A percentile compares a stretch with the other conserved stretches of the same genome.
Evolutionary conservation across 2,888 invertebrate species (phyloP).

Genomic region (Lysandra bellargus): DNA sequence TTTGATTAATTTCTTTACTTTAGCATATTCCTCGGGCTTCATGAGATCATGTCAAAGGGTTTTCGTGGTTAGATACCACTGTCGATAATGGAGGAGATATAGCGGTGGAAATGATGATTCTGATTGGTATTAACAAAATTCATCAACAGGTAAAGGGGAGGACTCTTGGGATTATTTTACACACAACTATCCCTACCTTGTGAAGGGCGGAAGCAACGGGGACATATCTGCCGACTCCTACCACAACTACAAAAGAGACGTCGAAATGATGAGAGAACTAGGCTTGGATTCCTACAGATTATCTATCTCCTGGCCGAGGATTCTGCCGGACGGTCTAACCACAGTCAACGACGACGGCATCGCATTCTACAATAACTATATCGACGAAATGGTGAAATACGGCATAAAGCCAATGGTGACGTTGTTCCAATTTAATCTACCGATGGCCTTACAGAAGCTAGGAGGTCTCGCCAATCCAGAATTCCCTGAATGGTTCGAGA

Average conservation of each 20-base stretch:
- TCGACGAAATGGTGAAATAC: constrained; percentile 15
- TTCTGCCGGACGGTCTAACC: neutral
- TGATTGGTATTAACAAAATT: neutral
- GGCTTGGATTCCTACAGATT: constrained; percentile 2
- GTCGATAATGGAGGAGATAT: no score
- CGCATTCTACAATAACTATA: constrained; percentile 1
- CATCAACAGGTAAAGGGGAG: neutral
- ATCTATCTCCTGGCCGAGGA: constrained; percentile 4
- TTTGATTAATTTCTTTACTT: no score
- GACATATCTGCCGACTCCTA: constrained; percentile 1
- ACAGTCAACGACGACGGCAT: neutral
- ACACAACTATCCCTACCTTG: neutral
- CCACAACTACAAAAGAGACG: constrained; percentile 17
- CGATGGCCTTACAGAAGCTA: neutral
- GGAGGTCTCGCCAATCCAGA: constrained; percentile 5
- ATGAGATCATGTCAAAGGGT: no score
- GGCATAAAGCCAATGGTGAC: neutral
- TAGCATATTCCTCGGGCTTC: no score
- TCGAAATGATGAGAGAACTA: constrained; percentile 11
- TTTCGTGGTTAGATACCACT: no score
- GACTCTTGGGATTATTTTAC: neutral
- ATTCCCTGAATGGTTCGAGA: constrained; percentile 10
- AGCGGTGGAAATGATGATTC: no score
- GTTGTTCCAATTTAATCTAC: neutral
- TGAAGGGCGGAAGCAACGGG: neutral